These are phyloP conservation scores for Proisotoma minuta DNA, from an alignment of 2,888 invertebrate genomes.

Conservation along the genomic window DNA sequence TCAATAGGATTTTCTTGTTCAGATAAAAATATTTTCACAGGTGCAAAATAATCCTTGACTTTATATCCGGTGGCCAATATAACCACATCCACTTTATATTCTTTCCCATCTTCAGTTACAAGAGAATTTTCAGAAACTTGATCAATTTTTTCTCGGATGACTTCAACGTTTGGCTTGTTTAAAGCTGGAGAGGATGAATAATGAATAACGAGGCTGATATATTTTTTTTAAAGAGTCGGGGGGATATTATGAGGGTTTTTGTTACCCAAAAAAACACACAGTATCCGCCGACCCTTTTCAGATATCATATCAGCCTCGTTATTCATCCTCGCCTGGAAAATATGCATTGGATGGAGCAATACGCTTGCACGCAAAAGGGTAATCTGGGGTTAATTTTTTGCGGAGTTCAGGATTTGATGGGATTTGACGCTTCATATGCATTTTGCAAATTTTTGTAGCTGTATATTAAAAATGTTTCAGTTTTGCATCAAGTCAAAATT, in stretches of 20 bases:
- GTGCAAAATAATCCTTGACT: constrained; percentile 39
- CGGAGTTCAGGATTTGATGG: constrained; percentile 14
- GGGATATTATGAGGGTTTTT: too few species aligned
- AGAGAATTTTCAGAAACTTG: constrained; percentile 20
- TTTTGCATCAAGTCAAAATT: too few species aligned
- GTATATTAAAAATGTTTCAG: too few species aligned
- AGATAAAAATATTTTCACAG: constrained; percentile 30
- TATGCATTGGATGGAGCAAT: constrained; percentile 30
- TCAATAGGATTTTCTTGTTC: constrained; percentile 23
- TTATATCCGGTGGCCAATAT: constrained; percentile 40
- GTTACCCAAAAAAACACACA: too few species aligned
- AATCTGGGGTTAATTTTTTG: constrained; percentile 31
- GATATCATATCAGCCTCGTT: too few species aligned
- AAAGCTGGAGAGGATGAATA: too few species aligned
- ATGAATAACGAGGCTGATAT: too few species aligned
- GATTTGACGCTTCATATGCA: constrained; percentile 17
- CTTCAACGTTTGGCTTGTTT: constrained; percentile 17
- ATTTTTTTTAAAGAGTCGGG: too few species aligned
- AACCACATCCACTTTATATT: constrained; percentile 32
- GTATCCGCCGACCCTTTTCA: too few species aligned
- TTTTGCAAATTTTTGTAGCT: too few species aligned
- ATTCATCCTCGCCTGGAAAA: too few species aligned
- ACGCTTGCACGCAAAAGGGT: constrained; percentile 40
- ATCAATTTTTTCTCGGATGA: constrained; percentile 18
- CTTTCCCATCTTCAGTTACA: constrained; percentile 25